Percentiles rank a stretch among this genome's conserved stretches.
phyloP scores from a whole-genome alignment of 2,113 vertebrate species.

The Pimephales promelas region DNA sequence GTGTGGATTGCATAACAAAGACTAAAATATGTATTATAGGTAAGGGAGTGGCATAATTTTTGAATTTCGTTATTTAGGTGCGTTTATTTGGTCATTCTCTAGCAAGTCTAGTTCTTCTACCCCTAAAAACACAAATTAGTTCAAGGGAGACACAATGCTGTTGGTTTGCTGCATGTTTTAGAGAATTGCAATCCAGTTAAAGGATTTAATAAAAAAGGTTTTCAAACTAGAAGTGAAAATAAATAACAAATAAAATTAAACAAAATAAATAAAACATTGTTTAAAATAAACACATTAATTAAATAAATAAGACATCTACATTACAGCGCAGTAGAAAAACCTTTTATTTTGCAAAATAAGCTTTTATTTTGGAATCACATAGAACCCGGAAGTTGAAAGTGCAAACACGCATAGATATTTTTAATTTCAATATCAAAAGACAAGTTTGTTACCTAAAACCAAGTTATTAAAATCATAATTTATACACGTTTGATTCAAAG shows the following conservation, averaged over 20 bases:
- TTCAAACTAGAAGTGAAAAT: too few species aligned
- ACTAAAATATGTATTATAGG: neutral
- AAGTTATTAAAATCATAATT: neutral
- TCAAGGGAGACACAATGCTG: too few species aligned
- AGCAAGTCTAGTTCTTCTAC: neutral
- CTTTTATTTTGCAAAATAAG: too few species aligned
- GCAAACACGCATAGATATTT: neutral
- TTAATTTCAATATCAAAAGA: neutral
- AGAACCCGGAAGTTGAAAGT: conserved; percentile 4
- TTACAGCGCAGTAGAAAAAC: too few species aligned
- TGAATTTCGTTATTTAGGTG: too few species aligned
- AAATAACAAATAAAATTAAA: too few species aligned
- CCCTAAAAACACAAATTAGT: too few species aligned
- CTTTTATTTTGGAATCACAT: conserved; percentile 1
- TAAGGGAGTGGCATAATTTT: neutral
- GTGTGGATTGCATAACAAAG: neutral
- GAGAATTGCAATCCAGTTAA: neutral
- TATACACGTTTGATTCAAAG: neutral
- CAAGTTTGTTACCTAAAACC: neutral
- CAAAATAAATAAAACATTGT: too few species aligned
- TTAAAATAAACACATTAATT: too few species aligned
- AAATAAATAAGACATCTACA: too few species aligned
- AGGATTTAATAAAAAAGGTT: too few species aligned
- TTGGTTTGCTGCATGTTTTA: neutral
- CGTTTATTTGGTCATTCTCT: neutral